Base-by-base conservation (phyloP, 2,797 vertebrate species). In the Catamblyrhynchus diadema region DNA sequence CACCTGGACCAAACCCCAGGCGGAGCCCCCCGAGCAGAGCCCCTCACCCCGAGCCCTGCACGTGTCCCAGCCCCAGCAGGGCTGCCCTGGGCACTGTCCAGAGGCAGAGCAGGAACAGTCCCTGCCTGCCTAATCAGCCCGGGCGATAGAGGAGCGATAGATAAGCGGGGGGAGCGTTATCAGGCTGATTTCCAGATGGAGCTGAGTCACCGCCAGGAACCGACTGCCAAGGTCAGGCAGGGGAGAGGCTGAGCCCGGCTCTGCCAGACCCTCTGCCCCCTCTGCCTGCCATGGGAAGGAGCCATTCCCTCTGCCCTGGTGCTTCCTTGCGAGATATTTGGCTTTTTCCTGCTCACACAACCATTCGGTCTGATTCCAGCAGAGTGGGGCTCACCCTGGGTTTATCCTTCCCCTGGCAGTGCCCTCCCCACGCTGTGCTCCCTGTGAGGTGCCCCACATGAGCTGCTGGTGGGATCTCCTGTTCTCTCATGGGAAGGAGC, bases 161-260 rank as follows among this genome's bases (percentile, higher is more conserved):
- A 61, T 61, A 61, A 61, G 74, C 9, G 17, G 35, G 64, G 89
- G 94, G 18, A 80, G 90, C 88, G 3, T 59, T 96, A 47, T 94
- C 80, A 20, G 60, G 41, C 57, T 37, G 53, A 50, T 88, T 82
- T 61, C 56, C 96, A 88, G 95, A 72, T 86, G 94, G 48, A 91
- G 91, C 94, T 93, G 93, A 95, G 93, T 96, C 96, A 96, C 93
- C 33, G 14, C 12, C 10, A 47, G 88, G 22, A 88, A 81, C 80
- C 48, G 72, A 6, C 85, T 48, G 33, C 82, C 96, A 96, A 95
- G 94, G 94, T 94, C 94, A 83, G 17, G 25, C 62, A 16, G 73
- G 79, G 94, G 87, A 94, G 90, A 88, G 50, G 86, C 88, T 47
- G 54, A 93, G n/a, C 88, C 71, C 20, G 12, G 56, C 56, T 59